Percentiles rank a stretch among this genome's conserved stretches.
Evolutionary conservation across 2,113 vertebrate species (phyloP).

Genomic region (Phyllostomus discolor): DNA sequence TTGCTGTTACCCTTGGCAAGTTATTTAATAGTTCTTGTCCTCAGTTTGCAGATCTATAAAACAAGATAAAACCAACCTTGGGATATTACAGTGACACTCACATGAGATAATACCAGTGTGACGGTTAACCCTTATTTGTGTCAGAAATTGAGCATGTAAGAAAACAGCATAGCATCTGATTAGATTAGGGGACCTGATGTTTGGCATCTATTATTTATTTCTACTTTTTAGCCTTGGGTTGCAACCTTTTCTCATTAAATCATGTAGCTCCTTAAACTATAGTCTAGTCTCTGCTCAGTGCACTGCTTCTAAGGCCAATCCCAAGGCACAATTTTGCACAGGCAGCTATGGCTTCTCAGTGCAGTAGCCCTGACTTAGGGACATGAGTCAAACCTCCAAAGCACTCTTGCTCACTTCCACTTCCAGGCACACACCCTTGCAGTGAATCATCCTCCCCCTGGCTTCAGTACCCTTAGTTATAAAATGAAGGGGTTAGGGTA

Average conservation of each 20-base stretch:
- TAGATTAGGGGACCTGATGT: neutral
- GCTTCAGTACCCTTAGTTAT: neutral
- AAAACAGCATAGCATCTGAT: neutral
- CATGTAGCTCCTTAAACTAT: neutral
- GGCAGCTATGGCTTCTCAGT: neutral
- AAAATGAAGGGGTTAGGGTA: neutral
- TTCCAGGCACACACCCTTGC: neutral
- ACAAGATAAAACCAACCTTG: neutral
- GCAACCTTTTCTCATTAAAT: neutral
- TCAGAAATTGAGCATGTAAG: neutral
- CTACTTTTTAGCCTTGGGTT: neutral
- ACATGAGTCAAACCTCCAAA: neutral
- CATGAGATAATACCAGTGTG: neutral
- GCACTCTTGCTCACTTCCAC: neutral
- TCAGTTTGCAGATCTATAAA: conserved; percentile 21
- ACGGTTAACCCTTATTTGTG: neutral
- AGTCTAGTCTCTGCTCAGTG: neutral
- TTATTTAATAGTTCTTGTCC: neutral
- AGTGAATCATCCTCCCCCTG: neutral
- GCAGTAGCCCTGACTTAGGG: neutral
- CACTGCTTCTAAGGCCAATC: neutral
- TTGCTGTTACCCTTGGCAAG: neutral
- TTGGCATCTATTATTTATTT: neutral
- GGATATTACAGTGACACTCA: neutral
- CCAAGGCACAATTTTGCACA: neutral